Evolutionary conservation across 2,888 invertebrate genomes (phyloP).

Genomic region (Drosophila melanosoma): DNA sequence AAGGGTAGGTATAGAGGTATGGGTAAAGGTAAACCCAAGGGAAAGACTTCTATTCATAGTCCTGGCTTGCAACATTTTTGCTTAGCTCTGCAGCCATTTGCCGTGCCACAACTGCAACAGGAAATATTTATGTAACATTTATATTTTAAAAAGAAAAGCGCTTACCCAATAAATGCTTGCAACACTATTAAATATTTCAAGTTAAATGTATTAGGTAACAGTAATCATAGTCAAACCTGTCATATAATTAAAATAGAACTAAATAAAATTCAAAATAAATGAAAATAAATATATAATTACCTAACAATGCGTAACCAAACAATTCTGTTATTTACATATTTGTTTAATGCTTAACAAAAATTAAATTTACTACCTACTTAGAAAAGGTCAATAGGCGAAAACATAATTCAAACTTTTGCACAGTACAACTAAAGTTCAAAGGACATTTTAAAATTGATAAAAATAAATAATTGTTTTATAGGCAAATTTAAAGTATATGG

Average conservation of each 20-base stretch:
- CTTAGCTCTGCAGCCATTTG: slow-evolving; percentile 29
- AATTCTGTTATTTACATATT: neutral
- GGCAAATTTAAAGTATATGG: neutral
- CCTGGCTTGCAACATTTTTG: slow-evolving; percentile 30
- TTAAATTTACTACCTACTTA: neutral
- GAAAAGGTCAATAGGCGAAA: neutral
- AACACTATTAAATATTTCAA: neutral
- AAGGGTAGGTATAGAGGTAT: neutral
- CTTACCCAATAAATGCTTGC: neutral
- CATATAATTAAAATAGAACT: neutral
- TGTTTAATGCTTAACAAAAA: neutral
- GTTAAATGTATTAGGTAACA: neutral
- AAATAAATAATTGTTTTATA: neutral
- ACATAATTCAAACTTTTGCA: neutral
- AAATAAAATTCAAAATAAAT: neutral
- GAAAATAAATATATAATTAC: neutral
- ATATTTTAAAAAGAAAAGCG: neutral
- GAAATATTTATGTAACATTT: neutral
- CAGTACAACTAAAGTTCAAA: neutral
- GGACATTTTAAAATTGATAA: neutral
- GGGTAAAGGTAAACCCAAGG: slow-evolving; percentile 20
- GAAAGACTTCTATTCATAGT: slow-evolving; percentile 18
- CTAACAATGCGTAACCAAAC: neutral
- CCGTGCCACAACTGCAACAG: neutral
- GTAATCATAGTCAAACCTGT: neutral